Evolutionary conservation across 2,797 vertebrate genomes (phyloP), one percentile per base, ranked within the genome.

Genomic region (Ataeniobius toweri): DNA sequence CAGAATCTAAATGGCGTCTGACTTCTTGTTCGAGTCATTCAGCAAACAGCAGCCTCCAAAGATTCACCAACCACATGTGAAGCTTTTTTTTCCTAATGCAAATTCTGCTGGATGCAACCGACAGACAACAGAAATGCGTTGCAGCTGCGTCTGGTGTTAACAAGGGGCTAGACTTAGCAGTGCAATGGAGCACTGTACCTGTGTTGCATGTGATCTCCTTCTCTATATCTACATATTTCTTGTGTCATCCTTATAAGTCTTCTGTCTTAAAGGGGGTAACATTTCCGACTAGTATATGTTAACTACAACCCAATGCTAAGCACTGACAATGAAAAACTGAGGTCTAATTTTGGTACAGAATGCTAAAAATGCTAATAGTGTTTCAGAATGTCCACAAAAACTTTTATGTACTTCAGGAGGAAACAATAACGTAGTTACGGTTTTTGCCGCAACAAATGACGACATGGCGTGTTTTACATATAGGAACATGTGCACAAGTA

Each of bases 141-240:
- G 55, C 63, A 51, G 58, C 65, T 53, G 28, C n/a, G 50, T 55
- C 79, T 10, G 50, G 74, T 80, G 79, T 71, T 75, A 76, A 80
- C 69, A 72, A 80, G 69, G 68, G 79, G 58, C 67, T 51, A 80
- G 50, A 65, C 26, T 72, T 44, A 24, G 20, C 56, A 48, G n/a
- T 22, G 56, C 41, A 74, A 44, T 26, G 41, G 22, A 75, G 56
- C 50, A 53, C 51, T 65, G 36, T 41, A 71, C 48, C n/a, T 75
- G 46, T 80, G 48, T 80, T 75, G 67, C 73, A 75, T 75, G 68
- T 55, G 24, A 48, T 65, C 58, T 72, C 26, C 70, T 75, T 71
- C 26, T 80, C 48, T n/a, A 51, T 22, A 44, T 48, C 67, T 48
- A 46, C 22, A 70, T 44, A 36, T 74, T 63, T 79, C 58, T 56